A percentile compares a stretch with the other conserved stretches of the same genome.
These are phyloP conservation scores for Drosophila sordidapex DNA, from an alignment of 2,888 invertebrate genomes.

Conservation along the genomic window DNA sequence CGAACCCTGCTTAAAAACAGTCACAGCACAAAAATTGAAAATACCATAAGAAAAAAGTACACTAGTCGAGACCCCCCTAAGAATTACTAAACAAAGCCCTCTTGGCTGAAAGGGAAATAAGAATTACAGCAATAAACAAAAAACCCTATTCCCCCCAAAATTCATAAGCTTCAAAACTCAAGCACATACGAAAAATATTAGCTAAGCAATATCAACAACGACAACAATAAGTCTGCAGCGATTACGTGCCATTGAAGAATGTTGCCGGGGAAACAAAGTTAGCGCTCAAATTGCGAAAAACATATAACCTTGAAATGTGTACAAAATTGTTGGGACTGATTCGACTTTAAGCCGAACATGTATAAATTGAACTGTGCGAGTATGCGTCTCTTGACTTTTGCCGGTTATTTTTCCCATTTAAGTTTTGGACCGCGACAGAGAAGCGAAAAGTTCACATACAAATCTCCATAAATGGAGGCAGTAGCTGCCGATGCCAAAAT, in stretches of 20 bases:
- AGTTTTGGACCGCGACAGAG: constrained; percentile 36
- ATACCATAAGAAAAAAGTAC: neutral
- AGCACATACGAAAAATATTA: constrained; percentile 37
- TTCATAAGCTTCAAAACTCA: constrained; percentile 17
- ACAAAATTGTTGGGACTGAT: constrained; percentile 8
- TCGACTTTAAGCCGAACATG: constrained; percentile 17
- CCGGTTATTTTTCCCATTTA: constrained; percentile 24
- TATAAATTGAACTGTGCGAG: neutral
- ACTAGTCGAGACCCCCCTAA: neutral
- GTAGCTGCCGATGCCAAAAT: constrained; percentile 70
- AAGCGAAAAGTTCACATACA: constrained; percentile 65
- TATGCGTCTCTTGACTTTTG: constrained; percentile 7
- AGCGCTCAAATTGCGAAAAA: constrained; percentile 38
- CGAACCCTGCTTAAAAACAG: neutral
- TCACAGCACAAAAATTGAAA: neutral
- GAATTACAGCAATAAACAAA: neutral
- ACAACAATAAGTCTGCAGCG: constrained; percentile 10
- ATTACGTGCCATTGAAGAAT: constrained; percentile 48
- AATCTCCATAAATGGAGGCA: constrained; percentile 70
- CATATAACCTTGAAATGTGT: constrained; percentile 64
- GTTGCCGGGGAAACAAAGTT: constrained; percentile 48
- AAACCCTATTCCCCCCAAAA: neutral
- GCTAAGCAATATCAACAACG: neutral
- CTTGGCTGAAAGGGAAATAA: neutral
- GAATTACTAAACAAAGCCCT: neutral